These are phyloP conservation scores for Muscina levida DNA, from an alignment of 2,888 invertebrate genomes.

Conservation along the genomic window DNA sequence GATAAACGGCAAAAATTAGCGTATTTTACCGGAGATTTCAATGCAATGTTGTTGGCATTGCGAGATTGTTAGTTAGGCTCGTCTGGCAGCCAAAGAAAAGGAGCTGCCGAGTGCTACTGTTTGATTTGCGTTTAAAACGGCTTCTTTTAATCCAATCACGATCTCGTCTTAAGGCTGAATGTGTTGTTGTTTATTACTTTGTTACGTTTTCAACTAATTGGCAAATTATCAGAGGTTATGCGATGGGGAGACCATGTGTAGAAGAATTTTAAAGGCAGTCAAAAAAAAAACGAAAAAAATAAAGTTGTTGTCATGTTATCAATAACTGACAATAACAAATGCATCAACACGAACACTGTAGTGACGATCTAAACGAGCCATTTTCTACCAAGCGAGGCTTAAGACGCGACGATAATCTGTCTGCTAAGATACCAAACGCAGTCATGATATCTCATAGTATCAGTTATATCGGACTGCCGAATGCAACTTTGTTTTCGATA, in stretches of 20 bases:
- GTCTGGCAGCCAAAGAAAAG: constrained; percentile 9
- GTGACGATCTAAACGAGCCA: no score
- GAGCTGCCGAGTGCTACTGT: constrained; percentile 53
- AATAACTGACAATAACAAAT: no score
- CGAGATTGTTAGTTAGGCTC: constrained; percentile 19
- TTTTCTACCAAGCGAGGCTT: no score
- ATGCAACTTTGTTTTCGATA: no score
- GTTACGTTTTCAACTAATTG: constrained; percentile 71
- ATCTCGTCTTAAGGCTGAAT: constrained; percentile 55
- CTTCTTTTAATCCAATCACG: constrained; percentile 64
- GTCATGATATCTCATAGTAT: no score
- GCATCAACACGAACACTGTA: no score
- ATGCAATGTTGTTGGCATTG: constrained; percentile 38
- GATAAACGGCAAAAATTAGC: constrained; percentile 78
- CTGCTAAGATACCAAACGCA: no score
- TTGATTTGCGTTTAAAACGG: constrained; percentile 58
- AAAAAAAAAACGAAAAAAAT: no score
- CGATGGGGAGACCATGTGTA: constrained; percentile 46
- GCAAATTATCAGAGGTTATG: constrained; percentile 67
- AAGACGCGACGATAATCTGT: no score
- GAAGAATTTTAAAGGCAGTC: neutral
- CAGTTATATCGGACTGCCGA: no score
- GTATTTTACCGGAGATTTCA: constrained; percentile 68
- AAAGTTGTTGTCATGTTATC: no score
- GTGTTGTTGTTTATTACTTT: constrained; percentile 36